Base-by-base conservation (phyloP, 2,797 vertebrate species). In the Vireo griseus region DNA sequence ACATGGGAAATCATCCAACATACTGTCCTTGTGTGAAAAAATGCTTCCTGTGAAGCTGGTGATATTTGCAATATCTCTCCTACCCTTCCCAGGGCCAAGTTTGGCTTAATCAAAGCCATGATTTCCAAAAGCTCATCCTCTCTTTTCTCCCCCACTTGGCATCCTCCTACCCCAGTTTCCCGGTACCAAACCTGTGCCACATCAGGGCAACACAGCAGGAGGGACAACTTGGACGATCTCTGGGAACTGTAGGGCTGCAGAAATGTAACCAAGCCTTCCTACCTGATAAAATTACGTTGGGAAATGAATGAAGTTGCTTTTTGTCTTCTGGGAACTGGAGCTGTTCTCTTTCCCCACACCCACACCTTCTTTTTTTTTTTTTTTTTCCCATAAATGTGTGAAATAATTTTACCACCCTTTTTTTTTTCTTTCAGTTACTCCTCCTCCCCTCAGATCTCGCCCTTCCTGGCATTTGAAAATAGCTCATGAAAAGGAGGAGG, bases 391-490 rank as follows among this genome's bases (percentile, higher is more conserved):
- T 78, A 86, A 82, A 94, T 85, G 88, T 86, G 88, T 85, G 86
- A 96, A 95, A 94, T 79, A 90, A 87, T 90, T 95, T 94, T 84
- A 67, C 80, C 92, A 71, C 63, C 7, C 22, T 81, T 68, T 82
- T 81, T 81, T 80, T 86, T 79, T 83, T 25, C 39, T 51, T 25
- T 66, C 33, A 24, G 92, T 62, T 95, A 85, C 81, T 93, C 93
- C 93, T 93, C 92, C 92, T 94, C 81, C 85, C 88, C 71, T 91
- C 72, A 63, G 78, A 87, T 95, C 95, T 95, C 47, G 5, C 89
- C 92, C 87, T 87, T 95, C 95, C 94, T 93, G 72, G 86, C 84
- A 81, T 91, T 96, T 92, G 77, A 96, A 95, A 96, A 96, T 96
- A 96, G 94, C 86, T 93, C 74, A 69, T 15, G 45, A 69, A 92